A percentile compares a stretch with the other conserved stretches of the same genome.
Evolutionary conservation across 1,140 invertebrate genomes (phyloP).

Genomic region (Odontomachus brunneus): DNA sequence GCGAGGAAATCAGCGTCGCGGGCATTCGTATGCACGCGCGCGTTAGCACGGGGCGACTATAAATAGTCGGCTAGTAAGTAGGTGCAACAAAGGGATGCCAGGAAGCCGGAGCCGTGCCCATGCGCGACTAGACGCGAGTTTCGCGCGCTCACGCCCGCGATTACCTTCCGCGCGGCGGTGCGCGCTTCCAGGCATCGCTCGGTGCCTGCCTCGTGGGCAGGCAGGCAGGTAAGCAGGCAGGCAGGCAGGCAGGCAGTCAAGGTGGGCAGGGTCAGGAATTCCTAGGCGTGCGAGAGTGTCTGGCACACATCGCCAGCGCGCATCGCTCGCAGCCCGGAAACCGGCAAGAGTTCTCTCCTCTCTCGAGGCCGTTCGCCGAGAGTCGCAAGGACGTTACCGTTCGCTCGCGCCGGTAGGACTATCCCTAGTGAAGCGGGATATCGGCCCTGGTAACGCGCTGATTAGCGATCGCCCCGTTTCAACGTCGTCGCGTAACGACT

Average conservation of each 20-base stretch:
- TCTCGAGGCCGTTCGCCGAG: constrained; percentile 81
- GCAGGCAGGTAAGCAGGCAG: constrained; percentile 36
- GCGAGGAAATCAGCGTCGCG: constrained; percentile 34
- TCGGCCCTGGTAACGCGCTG: constrained; percentile 8
- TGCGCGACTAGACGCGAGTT: constrained; percentile 59
- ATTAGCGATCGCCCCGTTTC: constrained; percentile 24
- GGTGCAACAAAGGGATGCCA: constrained; percentile 79
- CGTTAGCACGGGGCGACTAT: constrained; percentile 62
- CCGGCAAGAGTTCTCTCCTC: constrained; percentile 76
- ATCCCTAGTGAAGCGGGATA: constrained; percentile 33
- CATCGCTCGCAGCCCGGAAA: constrained; percentile 76
- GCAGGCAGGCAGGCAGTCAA: constrained; percentile 48
- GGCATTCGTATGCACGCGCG: constrained; percentile 45
- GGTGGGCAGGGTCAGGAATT: constrained; percentile 82
- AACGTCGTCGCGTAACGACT: background rate
- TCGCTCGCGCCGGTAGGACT: constrained; percentile 49
- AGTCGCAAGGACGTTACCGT: constrained; percentile 76
- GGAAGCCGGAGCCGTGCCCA: constrained; percentile 72
- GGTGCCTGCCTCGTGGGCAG: constrained; percentile 64
- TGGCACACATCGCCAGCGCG: constrained; percentile 75
- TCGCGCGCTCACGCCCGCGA: constrained; percentile 72
- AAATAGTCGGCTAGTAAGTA: constrained; percentile 73
- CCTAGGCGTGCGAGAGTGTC: constrained; percentile 77
- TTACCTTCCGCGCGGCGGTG: constrained; percentile 69
- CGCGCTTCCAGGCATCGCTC: constrained; percentile 66